phyloP scores from a whole-genome alignment of 1,140 invertebrate genomes.

The Lordiphosa collinella region DNA sequence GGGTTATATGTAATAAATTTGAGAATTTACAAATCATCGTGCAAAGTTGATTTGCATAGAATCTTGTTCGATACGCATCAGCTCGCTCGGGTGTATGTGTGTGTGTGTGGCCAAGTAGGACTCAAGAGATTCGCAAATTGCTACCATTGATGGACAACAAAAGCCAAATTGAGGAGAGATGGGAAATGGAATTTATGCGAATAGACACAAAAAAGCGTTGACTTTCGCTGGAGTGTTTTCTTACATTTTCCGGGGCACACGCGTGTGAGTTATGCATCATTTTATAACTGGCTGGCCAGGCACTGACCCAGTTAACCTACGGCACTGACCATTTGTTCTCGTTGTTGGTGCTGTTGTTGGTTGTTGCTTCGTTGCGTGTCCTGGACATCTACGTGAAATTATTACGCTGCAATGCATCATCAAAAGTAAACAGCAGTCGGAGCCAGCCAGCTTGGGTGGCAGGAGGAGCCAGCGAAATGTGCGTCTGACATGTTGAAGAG shows the following conservation, averaged over 20 bases:
- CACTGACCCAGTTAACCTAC: slow-evolving; percentile 30
- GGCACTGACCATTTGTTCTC: slow-evolving; percentile 31
- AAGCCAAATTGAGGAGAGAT: slow-evolving; percentile 23
- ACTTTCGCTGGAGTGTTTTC: slow-evolving; percentile 17
- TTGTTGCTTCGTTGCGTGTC: slow-evolving; percentile 39
- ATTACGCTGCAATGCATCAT: slow-evolving; percentile 74
- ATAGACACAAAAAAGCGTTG: slow-evolving; percentile 2
- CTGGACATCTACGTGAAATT: slow-evolving; percentile 70
- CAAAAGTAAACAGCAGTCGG: slow-evolving; percentile 57
- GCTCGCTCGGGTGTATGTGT: slow-evolving; percentile 66
- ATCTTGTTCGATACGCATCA: slow-evolving; percentile 33
- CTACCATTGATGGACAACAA: slow-evolving; percentile 74
- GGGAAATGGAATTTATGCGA: neutral
- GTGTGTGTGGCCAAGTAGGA: slow-evolving; percentile 33
- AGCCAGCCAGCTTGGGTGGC: slow-evolving; percentile 8
- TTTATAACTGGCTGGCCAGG: slow-evolving; percentile 39
- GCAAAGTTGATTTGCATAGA: slow-evolving; percentile 74
- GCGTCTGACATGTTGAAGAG: slow-evolving; percentile 55
- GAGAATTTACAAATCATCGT: slow-evolving; percentile 76
- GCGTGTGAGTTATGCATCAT: slow-evolving; percentile 50
- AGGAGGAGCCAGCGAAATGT: slow-evolving; percentile 26
- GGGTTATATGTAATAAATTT: slow-evolving; percentile 58
- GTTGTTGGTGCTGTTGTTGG: slow-evolving; percentile 15
- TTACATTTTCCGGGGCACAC: slow-evolving; percentile 30
- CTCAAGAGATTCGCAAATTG: slow-evolving; percentile 74